Evolutionary conservation across 2,888 invertebrate genomes (phyloP).

Genomic region (Lordiphosa fenestrarum): DNA sequence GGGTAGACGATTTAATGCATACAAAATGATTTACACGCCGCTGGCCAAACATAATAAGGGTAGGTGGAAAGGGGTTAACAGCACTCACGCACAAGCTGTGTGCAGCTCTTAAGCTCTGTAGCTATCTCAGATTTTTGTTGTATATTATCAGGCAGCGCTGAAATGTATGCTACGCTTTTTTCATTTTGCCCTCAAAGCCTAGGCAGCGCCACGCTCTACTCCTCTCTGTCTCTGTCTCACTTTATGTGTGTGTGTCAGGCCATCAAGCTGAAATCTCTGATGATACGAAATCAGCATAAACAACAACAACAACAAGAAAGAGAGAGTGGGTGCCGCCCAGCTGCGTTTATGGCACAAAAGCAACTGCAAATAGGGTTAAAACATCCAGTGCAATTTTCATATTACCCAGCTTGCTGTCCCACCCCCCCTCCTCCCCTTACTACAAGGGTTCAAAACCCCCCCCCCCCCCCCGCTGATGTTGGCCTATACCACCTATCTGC

Average conservation of each 20-base stretch:
- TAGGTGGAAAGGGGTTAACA: slow-evolving; percentile 7
- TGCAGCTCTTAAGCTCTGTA: slow-evolving; percentile 10
- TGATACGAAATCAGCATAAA: slow-evolving; percentile 74
- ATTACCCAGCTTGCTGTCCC: slow-evolving; percentile 36
- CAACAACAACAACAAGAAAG: slow-evolving; percentile 43
- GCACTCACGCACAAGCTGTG: slow-evolving; percentile 20
- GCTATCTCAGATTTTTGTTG: slow-evolving; percentile 42
- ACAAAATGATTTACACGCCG: slow-evolving; percentile 74
- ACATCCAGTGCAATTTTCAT: slow-evolving; percentile 73
- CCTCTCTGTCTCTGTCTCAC: slow-evolving; percentile 11
- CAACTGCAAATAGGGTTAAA: slow-evolving; percentile 70
- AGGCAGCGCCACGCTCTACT: slow-evolving; percentile 20
- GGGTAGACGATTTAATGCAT: slow-evolving; percentile 73
- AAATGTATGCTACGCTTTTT: slow-evolving; percentile 63
- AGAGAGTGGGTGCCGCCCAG: slow-evolving; percentile 6
- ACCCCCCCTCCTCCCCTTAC: not conserved
- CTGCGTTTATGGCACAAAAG: slow-evolving; percentile 67
- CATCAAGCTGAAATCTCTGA: slow-evolving; percentile 69
- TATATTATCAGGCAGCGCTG: slow-evolving; percentile 69
- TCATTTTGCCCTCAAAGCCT: slow-evolving; percentile 29
- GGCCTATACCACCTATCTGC: not conserved
- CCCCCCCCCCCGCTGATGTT: not conserved
- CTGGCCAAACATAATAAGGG: slow-evolving; percentile 65
- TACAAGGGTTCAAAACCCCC: no score
- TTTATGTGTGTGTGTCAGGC: slow-evolving; percentile 32